Conservation (phyloP, 2,797 vertebrate genomes). For the Sebastiscus tertius region DNA sequence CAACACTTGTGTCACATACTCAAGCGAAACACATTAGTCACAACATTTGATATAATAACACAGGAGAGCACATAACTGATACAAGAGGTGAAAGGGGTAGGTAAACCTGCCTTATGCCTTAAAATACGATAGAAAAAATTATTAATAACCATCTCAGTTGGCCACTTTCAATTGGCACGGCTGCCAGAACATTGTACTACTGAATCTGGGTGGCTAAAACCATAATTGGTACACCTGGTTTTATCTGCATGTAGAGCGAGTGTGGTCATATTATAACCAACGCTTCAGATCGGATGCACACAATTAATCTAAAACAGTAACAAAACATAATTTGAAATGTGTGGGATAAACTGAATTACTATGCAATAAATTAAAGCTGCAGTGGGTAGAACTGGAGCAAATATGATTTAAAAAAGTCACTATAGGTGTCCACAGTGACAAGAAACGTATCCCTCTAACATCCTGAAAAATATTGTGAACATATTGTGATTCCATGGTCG, state of each 20-base stretch:
- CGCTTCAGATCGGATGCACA: background rate
- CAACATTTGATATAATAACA: background rate
- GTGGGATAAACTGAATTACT: background rate
- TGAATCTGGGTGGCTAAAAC: background rate
- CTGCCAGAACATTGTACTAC: background rate
- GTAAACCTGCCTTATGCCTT: background rate
- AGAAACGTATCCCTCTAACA: no score
- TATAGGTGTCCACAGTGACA: no score
- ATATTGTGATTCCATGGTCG: no score
- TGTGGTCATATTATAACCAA: background rate
- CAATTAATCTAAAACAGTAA: background rate
- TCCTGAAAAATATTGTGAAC: no score
- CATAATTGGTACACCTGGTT: background rate
- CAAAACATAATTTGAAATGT: background rate
- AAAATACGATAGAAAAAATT: background rate
- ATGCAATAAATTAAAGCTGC: background rate
- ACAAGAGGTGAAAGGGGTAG: no score
- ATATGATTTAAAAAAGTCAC: no score
- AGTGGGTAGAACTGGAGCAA: no score
- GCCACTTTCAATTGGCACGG: background rate
- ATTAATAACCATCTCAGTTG: background rate
- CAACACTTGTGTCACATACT: conserved; percentile 26
- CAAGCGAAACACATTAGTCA: background rate
- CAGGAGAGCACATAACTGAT: background rate
- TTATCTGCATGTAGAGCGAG: background rate